A percentile compares a stretch with the other conserved stretches of the same genome.
Evolutionary conservation across 2,888 invertebrate genomes (phyloP).

Genomic region (Flexamia atlantica): DNA sequence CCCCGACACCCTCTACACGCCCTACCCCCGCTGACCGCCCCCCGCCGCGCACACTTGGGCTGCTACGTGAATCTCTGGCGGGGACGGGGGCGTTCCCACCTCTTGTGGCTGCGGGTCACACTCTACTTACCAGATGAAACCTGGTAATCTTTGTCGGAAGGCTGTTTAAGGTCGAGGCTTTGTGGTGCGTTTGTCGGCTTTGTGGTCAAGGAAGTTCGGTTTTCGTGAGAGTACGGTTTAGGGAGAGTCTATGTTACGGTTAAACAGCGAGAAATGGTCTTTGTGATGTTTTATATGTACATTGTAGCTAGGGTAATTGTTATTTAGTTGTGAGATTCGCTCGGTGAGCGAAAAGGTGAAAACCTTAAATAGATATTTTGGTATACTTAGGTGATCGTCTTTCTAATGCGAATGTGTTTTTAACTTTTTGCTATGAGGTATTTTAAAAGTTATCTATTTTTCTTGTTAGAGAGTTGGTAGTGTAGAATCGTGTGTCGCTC

Average conservation of each 20-base stretch:
- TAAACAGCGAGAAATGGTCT: slow-evolving; percentile 18
- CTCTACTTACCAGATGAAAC: slow-evolving; percentile 60
- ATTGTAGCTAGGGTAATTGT: slow-evolving; percentile 44
- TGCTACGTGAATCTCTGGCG: slow-evolving; percentile 49
- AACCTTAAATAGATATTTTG: slow-evolving; percentile 55
- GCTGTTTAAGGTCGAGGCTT: background rate
- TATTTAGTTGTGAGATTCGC: slow-evolving; percentile 4
- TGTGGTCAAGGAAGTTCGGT: background rate
- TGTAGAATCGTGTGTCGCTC: background rate
- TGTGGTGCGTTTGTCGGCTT: background rate
- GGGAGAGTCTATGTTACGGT: background rate
- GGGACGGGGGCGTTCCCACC: background rate
- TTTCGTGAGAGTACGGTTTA: background rate
- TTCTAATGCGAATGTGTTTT: slow-evolving; percentile 41
- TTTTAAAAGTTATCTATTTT: slow-evolving; percentile 48
- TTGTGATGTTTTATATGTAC: slow-evolving; percentile 36
- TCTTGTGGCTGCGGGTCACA: slow-evolving; percentile 17
- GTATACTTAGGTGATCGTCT: slow-evolving; percentile 39
- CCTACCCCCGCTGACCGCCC: slow-evolving; percentile 59
- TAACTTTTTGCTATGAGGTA: slow-evolving; percentile 52
- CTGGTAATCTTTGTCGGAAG: slow-evolving; percentile 48
- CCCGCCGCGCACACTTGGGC: slow-evolving; percentile 11
- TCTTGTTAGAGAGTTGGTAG: background rate
- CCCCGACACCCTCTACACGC: slow-evolving; percentile 62
- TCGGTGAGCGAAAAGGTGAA: background rate